A percentile compares a stretch with the other conserved stretches of the same genome.
Conservation (phyloP, 2,113 vertebrate species). For the Malurus cyaneus region DNA sequence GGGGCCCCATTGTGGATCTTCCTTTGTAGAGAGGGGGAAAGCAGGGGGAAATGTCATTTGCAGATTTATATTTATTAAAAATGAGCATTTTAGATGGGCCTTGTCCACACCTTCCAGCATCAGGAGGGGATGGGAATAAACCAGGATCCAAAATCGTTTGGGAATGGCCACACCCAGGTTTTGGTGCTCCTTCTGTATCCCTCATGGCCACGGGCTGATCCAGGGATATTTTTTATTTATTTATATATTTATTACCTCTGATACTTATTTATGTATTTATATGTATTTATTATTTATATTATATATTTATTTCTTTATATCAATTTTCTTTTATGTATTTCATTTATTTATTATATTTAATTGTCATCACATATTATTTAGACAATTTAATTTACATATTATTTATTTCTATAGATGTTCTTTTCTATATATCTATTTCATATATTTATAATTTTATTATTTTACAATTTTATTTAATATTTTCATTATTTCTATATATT, state of each 20-base stretch:
- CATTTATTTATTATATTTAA: too few relatives aligned
- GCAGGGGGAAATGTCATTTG: not conserved
- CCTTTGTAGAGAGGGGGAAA: not conserved
- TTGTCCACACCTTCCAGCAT: not conserved
- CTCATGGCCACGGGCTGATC: fast-evolving
- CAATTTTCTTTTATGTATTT: not conserved
- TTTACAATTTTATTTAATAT: too few relatives aligned
- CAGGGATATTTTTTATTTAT: not conserved
- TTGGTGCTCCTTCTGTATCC: fast-evolving
- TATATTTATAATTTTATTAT: too few relatives aligned
- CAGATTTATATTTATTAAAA: fast-evolving
- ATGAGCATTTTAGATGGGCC: fast-evolving
- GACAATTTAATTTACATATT: too few relatives aligned
- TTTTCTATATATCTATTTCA: too few relatives aligned
- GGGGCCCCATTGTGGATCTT: not conserved
- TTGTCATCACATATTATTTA: too few relatives aligned
- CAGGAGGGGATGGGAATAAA: not conserved
- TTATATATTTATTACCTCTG: not conserved
- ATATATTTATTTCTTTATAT: not conserved
- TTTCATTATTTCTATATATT: not conserved
- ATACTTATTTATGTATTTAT: not conserved
- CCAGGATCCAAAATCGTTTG: not conserved
- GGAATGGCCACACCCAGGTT: not conserved
- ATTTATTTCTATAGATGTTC: too few relatives aligned
- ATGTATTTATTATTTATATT: too few relatives aligned